These are phyloP conservation scores for Nomada ruficornis DNA, from an alignment of 2,888 invertebrate species.

Conservation along the genomic window DNA sequence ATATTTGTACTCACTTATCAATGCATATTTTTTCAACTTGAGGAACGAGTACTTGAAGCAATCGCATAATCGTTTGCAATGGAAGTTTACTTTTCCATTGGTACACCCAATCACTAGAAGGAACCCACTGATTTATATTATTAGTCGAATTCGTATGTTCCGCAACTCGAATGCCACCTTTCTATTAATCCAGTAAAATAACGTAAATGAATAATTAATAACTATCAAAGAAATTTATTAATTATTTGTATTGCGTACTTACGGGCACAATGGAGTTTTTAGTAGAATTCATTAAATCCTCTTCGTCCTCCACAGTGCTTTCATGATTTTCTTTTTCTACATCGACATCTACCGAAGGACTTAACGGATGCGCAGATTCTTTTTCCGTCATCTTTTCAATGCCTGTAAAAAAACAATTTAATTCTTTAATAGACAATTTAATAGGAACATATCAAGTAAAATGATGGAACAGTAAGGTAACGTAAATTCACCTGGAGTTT, in stretches of 20 bases:
- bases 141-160: conserved; percentile 78
- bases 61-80: conserved; percentile 99
- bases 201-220: conserved; percentile 22
- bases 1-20: conserved; percentile 84
- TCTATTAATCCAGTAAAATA: conserved; percentile 81
- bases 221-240: background rate
- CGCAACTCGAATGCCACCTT: conserved; percentile 88
- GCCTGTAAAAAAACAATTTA: conserved; percentile 83
- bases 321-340: conserved; percentile 69
- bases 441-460: background rate
- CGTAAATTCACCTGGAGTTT: conserved; percentile 90
- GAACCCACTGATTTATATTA: conserved; percentile 89
- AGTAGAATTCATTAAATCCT: conserved; percentile 62
- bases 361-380: conserved; percentile 93
- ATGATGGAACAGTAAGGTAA: background rate
- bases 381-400: conserved; percentile 97
- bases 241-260: conserved; percentile 48
- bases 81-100: conserved; percentile 99
- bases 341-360: conserved; percentile 77
- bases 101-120: conserved; percentile 97
- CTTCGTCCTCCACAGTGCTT: conserved; percentile 68
- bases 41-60: conserved; percentile 98
- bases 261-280: conserved; percentile 82
- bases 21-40: conserved; percentile 99
- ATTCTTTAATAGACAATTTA: background rate